Evolutionary conservation across 1,140 invertebrate genomes (phyloP).

Genomic region (Eriosoma lanigerum): DNA sequence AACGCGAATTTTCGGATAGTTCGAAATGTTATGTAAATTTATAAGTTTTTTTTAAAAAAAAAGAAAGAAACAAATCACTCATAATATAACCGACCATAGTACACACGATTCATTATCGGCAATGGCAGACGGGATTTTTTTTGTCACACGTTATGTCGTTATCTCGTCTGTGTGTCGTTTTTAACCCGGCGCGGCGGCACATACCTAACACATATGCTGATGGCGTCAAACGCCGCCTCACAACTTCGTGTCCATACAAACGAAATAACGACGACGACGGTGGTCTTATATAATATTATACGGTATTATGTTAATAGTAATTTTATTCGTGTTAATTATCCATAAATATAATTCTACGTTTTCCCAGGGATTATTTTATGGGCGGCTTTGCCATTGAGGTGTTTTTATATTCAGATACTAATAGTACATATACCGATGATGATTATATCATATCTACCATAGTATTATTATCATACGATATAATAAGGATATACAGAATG

Average conservation of each 20-base stretch:
- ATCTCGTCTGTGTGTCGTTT: conserved; percentile 7
- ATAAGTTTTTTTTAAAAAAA: too few relatives aligned
- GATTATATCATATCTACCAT: too few relatives aligned
- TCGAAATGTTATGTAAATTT: too few relatives aligned
- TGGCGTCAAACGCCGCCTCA: background rate
- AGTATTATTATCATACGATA: too few relatives aligned
- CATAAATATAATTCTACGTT: background rate
- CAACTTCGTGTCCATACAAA: background rate
- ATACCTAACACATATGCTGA: conserved; percentile 8
- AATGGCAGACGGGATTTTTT: background rate
- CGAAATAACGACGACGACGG: background rate
- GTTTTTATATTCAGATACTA: too few relatives aligned
- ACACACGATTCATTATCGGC: background rate
- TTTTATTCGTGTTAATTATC: conserved; percentile 22
- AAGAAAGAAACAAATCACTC: too few relatives aligned
- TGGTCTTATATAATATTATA: too few relatives aligned
- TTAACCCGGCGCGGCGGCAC: background rate
- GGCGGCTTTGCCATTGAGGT: background rate
- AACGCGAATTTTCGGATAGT: too few relatives aligned
- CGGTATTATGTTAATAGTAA: background rate
- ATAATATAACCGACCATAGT: background rate
- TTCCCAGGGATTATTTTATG: conserved; percentile 16
- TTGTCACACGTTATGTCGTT: conserved; percentile 25
- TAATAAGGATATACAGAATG: too few relatives aligned
- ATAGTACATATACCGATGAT: too few relatives aligned